A percentile compares a stretch with the other conserved stretches of the same genome.
Evolutionary conservation across 2,888 invertebrate species (phyloP).

Genomic region (Congeria kusceri): DNA sequence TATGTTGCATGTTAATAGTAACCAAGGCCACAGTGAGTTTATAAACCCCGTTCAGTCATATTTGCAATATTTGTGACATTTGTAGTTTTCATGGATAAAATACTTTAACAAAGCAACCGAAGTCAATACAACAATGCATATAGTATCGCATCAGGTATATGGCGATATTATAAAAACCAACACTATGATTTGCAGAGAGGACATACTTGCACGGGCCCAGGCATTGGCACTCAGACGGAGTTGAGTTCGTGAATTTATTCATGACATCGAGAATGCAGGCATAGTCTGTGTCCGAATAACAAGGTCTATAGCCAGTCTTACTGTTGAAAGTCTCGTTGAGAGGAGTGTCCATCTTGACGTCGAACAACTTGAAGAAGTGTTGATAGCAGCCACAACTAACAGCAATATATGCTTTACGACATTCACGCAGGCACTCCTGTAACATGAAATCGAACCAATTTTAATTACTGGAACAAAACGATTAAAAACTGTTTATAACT

Average conservation of each 20-base stretch:
- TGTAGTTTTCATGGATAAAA: no score
- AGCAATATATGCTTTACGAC: conserved; percentile 4
- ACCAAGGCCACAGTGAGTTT: no score
- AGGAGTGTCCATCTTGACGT: background rate
- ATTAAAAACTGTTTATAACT: no score
- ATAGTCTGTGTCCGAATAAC: conserved; percentile 18
- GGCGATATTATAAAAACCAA: no score
- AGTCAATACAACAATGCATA: no score
- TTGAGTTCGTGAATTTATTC: background rate
- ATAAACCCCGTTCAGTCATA: no score
- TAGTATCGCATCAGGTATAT: no score
- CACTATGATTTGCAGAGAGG: background rate
- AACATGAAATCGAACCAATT: no score
- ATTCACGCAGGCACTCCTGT: conserved; percentile 15
- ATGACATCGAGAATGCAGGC: conserved; percentile 2
- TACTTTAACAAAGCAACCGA: no score
- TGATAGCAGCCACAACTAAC: conserved; percentile 13
- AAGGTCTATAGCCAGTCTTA: conserved; percentile 2
- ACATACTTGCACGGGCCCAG: conserved; percentile 19
- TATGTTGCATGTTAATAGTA: no score
- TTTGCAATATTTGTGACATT: no score
- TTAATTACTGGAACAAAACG: no score
- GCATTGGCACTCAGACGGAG: conserved; percentile 6
- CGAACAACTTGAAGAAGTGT: conserved; percentile 11
- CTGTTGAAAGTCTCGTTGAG: conserved; percentile 17